These are phyloP conservation scores for Chaetops frenatus DNA, from an alignment of 2,113 vertebrate genomes.

Conservation along the genomic window DNA sequence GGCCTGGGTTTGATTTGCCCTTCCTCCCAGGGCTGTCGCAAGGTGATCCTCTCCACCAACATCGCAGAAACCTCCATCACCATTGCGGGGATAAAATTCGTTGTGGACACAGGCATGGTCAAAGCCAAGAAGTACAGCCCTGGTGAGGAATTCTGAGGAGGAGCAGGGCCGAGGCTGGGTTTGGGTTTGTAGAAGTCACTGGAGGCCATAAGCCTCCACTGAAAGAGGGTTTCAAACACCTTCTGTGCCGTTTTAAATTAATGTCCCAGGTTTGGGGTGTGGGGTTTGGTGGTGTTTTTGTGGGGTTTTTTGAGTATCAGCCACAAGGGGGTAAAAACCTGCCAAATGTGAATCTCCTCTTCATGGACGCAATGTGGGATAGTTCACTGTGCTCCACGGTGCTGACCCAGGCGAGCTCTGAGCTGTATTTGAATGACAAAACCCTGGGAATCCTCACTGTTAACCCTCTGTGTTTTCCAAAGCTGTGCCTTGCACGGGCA, in stretches of 20 bases:
- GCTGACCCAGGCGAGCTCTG: neutral
- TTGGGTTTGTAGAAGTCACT: neutral
- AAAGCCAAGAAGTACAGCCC: slow-evolving; percentile 96
- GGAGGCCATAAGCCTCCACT: neutral
- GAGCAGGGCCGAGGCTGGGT: neutral
- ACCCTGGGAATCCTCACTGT: neutral
- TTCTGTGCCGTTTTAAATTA: neutral
- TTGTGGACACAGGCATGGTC: slow-evolving; percentile 97
- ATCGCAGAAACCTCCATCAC: slow-evolving; percentile 97
- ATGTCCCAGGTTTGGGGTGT: neutral
- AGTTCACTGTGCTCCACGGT: neutral
- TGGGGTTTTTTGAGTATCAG: neutral
- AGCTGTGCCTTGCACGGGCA: neutral
- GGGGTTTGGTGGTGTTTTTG: neutral
- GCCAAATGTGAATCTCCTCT: neutral
- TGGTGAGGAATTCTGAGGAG: slow-evolving; percentile 70
- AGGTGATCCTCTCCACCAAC: slow-evolving; percentile 96
- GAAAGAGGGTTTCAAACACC: neutral
- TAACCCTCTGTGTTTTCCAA: neutral
- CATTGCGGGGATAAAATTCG: slow-evolving; percentile 90
- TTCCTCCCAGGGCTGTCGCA: slow-evolving; percentile 83
- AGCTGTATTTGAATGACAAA: neutral
- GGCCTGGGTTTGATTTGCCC: neutral
- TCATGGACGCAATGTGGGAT: fast-evolving
- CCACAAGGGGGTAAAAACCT: neutral